Base-by-base conservation (phyloP, 2,888 invertebrate species). In the Schizotus pectinicornis region DNA sequence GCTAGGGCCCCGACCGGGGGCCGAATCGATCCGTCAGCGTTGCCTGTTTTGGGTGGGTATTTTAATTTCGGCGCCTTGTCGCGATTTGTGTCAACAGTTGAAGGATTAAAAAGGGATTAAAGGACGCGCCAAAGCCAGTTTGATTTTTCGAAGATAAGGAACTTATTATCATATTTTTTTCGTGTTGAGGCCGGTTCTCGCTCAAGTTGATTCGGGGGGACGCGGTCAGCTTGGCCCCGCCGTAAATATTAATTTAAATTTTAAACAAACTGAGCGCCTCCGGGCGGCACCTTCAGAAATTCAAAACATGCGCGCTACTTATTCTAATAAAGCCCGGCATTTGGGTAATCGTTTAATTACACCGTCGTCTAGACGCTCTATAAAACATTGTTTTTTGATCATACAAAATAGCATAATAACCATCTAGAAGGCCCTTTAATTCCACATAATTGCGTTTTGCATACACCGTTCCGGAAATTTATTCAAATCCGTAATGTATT, bases 381-480 rank as follows among this genome's bases (percentile, higher is more conserved):
- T 68, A 69, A 69, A 67, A 68, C 67, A 68, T 70, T 65, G 67
- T 63, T 65, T 68, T 69, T 68, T 67, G 67, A 66, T 65, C 63
- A 55, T 63, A 66, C 63, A 61, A 68, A 67, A 67, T 64, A 62
- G 60, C 64, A 65, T 69, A 70, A 68, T 67, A 63, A 68, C 65
- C 59, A 48, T 52, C 60, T 62, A 62, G 52, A 54, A 50, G 38
- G 45, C 48, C 57, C 47, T 51, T 46, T 53, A 41, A 53, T 58
- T 58, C 33, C 36, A 47, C 42, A 58, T 53, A 48, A 53, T 58
- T 53, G 53, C 52, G 52, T 53, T 48, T 46, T 32, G 48, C 41
- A 53, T 22, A 22, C 22, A 22, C 22, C 22, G 22, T 22, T 22
- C 22, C 22, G 22, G 22, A 47, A 56, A 56, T 49, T 56, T 56